These are phyloP conservation scores for Drosophila pseudoananassae DNA, from an alignment of 1,140 invertebrate species.

Conservation along the genomic window DNA sequence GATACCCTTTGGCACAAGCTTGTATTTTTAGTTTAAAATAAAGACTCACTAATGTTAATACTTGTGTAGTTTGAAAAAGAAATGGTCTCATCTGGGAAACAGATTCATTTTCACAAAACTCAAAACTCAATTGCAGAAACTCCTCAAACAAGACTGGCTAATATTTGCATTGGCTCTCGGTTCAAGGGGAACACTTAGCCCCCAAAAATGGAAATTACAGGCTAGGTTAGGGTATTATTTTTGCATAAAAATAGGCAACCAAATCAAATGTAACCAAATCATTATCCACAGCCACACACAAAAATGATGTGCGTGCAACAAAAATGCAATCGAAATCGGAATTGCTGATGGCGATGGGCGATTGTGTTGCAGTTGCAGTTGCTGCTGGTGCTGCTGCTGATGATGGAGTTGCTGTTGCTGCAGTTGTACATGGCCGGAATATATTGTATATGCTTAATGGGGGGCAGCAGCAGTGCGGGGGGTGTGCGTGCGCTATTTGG, in stretches of 20 bases:
- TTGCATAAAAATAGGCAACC: conserved; percentile 49
- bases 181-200: background rate
- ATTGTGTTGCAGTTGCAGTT: conserved; percentile 18
- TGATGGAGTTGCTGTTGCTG: conserved; percentile 21
- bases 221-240: conserved; percentile 35
- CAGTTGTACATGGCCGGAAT: conserved; percentile 55
- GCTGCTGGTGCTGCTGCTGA: conserved; percentile 15
- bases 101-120: background rate
- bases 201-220: conserved; percentile 7
- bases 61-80: too few relatives aligned
- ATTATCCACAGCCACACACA: conserved; percentile 58
- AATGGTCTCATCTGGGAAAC: background rate
- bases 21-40: too few relatives aligned
- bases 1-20: background rate
- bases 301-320: conserved; percentile 76
- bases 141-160: conserved; percentile 1
- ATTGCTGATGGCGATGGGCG: conserved; percentile 39
- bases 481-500: conserved; percentile 37
- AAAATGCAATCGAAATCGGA: conserved; percentile 65
- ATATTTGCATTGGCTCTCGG: background rate
- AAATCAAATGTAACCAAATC: conserved; percentile 75
- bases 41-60: too few relatives aligned
- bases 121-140: background rate
- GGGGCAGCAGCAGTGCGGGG: conserved; percentile 42
- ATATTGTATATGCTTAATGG: conserved; percentile 80